phyloP scores from a whole-genome alignment of 1,140 invertebrate genomes.

The Ectropis grisescens region DNA sequence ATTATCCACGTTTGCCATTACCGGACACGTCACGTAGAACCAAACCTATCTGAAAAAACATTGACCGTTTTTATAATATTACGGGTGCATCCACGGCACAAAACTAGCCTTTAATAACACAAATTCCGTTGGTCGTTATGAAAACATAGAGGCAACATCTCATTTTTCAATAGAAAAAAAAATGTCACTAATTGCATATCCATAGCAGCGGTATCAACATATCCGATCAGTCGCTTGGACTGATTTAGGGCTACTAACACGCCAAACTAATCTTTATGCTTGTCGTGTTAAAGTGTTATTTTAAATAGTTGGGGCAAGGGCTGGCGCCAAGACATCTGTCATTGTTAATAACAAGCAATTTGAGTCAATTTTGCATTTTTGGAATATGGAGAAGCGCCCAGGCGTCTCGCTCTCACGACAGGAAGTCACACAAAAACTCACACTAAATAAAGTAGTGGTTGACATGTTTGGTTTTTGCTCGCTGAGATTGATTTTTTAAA shows the following conservation, averaged over 20 bases:
- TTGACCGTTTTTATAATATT: too few species aligned
- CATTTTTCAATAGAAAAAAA: constrained; percentile 30
- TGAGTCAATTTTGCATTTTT: constrained; percentile 65
- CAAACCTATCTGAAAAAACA: too few species aligned
- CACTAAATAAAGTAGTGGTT: constrained; percentile 52
- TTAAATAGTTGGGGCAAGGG: background rate
- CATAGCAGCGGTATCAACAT: constrained; percentile 51
- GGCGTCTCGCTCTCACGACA: constrained; percentile 40
- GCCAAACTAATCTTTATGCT: constrained; percentile 12
- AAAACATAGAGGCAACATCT: too few species aligned
- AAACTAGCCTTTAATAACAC: too few species aligned
- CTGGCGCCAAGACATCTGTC: constrained; percentile 64
- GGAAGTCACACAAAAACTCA: constrained; percentile 54
- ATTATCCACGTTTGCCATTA: too few species aligned
- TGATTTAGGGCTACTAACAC: constrained; percentile 10
- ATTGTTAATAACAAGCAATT: constrained; percentile 68
- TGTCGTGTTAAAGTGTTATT: constrained; percentile 10
- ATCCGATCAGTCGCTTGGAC: constrained; percentile 35
- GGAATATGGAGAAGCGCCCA: constrained; percentile 45
- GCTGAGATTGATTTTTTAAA: too few species aligned
- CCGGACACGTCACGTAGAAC: too few species aligned
- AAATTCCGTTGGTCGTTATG: too few species aligned
- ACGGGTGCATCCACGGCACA: too few species aligned
- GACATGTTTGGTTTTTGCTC: constrained; percentile 43
- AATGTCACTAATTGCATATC: constrained; percentile 59